Evolutionary conservation across 1,140 invertebrate genomes (phyloP).

Genomic region (Bathynomus jamesi): DNA sequence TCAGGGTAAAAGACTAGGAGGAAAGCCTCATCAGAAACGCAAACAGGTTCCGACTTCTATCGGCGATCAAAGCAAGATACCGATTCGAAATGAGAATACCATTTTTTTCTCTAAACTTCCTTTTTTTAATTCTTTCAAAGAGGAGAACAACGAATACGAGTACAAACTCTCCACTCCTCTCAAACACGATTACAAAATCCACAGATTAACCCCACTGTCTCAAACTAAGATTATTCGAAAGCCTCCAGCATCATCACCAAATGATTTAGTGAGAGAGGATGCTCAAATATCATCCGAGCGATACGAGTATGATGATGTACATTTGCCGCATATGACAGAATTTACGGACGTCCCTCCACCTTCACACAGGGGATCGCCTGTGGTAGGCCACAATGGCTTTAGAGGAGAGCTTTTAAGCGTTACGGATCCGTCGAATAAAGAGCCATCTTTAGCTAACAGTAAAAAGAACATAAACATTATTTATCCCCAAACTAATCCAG

Average conservation of each 20-base stretch:
- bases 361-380: too few species aligned
- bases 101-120: too few species aligned
- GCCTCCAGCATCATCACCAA: background rate
- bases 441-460: background rate
- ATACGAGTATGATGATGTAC: background rate
- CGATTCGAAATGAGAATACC: too few species aligned
- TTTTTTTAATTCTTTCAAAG: background rate
- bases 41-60: too few species aligned
- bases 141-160: background rate
- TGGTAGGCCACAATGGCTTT: too few species aligned
- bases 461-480: background rate
- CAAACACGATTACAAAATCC: background rate
- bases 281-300: background rate
- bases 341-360: background rate
- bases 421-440: too few species aligned
- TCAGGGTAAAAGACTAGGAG: background rate
- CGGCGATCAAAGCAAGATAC: too few species aligned
- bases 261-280: background rate
- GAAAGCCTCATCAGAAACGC: background rate
- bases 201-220: background rate
- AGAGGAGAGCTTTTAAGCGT: too few species aligned
- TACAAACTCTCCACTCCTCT: background rate
- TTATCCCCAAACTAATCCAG: background rate
- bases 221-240: background rate
- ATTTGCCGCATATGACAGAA: background rate